Conservation (phyloP, 64 coral and sea anemone genomes). For the Pachyseris speciosa region DNA sequence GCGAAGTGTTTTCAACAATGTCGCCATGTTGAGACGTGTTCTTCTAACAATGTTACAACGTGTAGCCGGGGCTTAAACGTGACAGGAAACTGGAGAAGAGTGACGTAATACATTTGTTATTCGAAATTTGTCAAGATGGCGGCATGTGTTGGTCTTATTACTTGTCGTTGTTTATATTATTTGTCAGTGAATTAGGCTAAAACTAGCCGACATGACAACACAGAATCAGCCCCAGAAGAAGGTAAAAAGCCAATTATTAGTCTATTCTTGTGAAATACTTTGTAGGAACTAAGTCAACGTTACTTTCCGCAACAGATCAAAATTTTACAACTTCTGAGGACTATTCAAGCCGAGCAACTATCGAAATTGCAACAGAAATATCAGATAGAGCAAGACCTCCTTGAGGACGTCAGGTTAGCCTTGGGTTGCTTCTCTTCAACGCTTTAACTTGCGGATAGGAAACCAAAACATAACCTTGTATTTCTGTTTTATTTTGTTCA, state of each 20-base stretch:
- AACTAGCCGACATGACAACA: constrained; percentile 43
- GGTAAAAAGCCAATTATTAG: neutral
- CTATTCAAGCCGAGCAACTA: constrained; percentile 83
- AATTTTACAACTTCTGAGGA: constrained; percentile 80
- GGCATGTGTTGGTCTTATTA: neutral
- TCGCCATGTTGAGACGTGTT: too few relatives aligned
- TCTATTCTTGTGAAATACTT: neutral
- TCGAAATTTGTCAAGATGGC: neutral
- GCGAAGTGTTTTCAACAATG: too few relatives aligned
- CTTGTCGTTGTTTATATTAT: neutral
- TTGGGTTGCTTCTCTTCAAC: neutral
- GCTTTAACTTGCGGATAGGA: neutral
- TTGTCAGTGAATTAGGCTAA: neutral
- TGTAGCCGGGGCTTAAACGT: neutral
- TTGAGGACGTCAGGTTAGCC: constrained; percentile 88
- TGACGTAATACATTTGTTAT: neutral
- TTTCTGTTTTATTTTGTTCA: constrained; percentile 37
- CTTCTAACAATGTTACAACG: neutral
- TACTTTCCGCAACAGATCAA: constrained; percentile 57
- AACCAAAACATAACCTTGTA: neutral
- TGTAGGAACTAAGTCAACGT: neutral
- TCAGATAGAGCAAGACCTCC: constrained; percentile 89
- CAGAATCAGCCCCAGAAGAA: constrained; percentile 83
- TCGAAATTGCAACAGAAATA: constrained; percentile 89
- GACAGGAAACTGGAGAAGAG: neutral